A percentile compares a stretch with the other conserved stretches of the same genome.
These are phyloP conservation scores for Sebastes aleutianus DNA, from an alignment of 2,797 vertebrate genomes.

Conservation along the genomic window DNA sequence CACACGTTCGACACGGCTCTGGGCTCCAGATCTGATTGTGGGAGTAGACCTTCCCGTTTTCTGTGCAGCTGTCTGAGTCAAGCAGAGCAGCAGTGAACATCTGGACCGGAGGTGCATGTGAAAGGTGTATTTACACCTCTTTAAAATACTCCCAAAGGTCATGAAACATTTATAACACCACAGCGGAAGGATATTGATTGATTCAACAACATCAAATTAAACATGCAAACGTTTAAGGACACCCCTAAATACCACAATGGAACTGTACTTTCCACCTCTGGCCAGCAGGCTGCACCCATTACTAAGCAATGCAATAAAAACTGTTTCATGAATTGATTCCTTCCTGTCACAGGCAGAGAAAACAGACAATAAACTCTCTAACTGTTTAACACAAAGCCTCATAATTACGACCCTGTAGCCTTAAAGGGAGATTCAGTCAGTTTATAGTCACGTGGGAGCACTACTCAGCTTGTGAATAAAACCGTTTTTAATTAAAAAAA, in stretches of 20 bases:
- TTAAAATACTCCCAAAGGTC: neutral
- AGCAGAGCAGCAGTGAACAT: constrained; percentile 30
- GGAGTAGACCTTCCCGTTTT: constrained; percentile 11
- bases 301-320: neutral
- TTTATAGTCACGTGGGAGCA: neutral
- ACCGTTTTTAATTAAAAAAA: neutral
- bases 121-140: neutral
- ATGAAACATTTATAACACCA: neutral
- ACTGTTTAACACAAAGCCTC: neutral
- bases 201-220: neutral
- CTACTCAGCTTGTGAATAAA: neutral
- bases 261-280: neutral
- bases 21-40: constrained; percentile 52
- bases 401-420: neutral
- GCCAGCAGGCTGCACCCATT: constrained; percentile 27
- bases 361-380: neutral
- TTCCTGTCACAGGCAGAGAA: neutral
- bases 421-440: neutral
- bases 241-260: neutral
- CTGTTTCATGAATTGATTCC: neutral
- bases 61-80: constrained; percentile 33
- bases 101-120: neutral
- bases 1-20: constrained; percentile 39
- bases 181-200: neutral
- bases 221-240: neutral